Evolutionary conservation across 2,888 invertebrate species (phyloP).

Genomic region (Erebia palarica): DNA sequence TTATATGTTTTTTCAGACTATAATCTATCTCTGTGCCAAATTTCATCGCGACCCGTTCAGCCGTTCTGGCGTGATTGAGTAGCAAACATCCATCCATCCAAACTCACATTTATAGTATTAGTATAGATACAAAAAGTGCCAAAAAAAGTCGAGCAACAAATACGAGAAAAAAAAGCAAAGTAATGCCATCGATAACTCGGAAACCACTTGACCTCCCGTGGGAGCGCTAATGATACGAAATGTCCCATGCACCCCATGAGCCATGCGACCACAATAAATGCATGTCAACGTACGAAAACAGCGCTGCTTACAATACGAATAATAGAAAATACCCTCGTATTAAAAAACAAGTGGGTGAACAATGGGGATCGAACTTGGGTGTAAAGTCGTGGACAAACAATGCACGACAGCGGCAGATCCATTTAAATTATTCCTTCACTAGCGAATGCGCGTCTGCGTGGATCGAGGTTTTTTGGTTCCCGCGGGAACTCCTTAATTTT

Average conservation of each 20-base stretch:
- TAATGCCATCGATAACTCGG: constrained; percentile 34
- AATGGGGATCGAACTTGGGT: constrained; percentile 72
- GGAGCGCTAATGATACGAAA: constrained; percentile 65
- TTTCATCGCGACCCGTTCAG: too few species aligned
- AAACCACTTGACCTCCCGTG: constrained; percentile 59
- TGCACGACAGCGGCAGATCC: not conserved
- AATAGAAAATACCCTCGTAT: constrained; percentile 77
- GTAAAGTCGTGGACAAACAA: constrained; percentile 39
- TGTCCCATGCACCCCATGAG: constrained; percentile 48
- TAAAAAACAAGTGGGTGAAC: constrained; percentile 79
- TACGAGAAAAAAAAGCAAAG: constrained; percentile 21
- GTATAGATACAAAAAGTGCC: too few species aligned
- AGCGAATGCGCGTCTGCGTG: too few species aligned
- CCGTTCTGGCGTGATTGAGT: too few species aligned
- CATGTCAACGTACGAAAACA: constrained; percentile 77
- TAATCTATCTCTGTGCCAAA: too few species aligned
- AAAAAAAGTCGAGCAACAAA: constrained; percentile 7
- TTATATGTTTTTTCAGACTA: too few species aligned
- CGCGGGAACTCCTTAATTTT: too few species aligned
- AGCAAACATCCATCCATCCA: too few species aligned
- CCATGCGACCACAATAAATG: constrained; percentile 51
- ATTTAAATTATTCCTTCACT: too few species aligned
- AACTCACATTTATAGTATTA: not conserved
- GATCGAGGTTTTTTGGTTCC: too few species aligned
- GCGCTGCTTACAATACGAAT: constrained; percentile 65